Evolutionary conservation across 2,888 invertebrate genomes (phyloP), one percentile per base, ranked within the genome.

Genomic region (Zele albiditarsus): DNA sequence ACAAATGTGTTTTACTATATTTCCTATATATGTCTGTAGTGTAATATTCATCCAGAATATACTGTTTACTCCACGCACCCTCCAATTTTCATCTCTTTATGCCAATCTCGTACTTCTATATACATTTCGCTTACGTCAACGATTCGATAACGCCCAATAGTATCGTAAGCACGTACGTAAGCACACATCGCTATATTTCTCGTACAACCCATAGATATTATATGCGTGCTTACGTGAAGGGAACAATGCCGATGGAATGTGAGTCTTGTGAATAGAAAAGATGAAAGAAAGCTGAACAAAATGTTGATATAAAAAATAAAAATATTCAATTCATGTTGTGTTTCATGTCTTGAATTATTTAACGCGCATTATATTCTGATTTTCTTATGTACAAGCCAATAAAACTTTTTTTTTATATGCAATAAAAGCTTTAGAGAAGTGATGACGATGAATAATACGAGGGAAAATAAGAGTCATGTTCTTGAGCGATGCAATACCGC

Each of bases 151-250:
- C 23, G 28, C 3, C 33, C 23, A 16, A 28, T 60, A 14, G 60
- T 60, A 27, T 60, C 60, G 28, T 23, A 6, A n/a, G 58, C 70
- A 70, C 70, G 68, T 70, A 58, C 70, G 58, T 33, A 70, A 33
- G 57, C 70, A 58, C 42, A 58, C 58, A 60, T 60, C 57, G 5
- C 12, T 57, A 57, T 57, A 38, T 38, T 8, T 38, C 38, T 38
- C 8, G 38, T 38, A 12, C 38, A 38, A 38, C 38, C 12, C 38
- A 38, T 38, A 38, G 38, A 38, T 38, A 38, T 38, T 38, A 46
- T 46, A 14, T 46, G n/a, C n/a, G 14, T 46, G 6, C n/a, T 3
- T n/a, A 14, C 14, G n/a, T 4, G n/a, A 46, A 6, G n/a, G 14
- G 10, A 42, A 42, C 42, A 12, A 42, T 42, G 14, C 14, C 14